These are phyloP conservation scores for Cordylochernes scorpioides DNA, from an alignment of 2,888 invertebrate genomes.

Conservation along the genomic window DNA sequence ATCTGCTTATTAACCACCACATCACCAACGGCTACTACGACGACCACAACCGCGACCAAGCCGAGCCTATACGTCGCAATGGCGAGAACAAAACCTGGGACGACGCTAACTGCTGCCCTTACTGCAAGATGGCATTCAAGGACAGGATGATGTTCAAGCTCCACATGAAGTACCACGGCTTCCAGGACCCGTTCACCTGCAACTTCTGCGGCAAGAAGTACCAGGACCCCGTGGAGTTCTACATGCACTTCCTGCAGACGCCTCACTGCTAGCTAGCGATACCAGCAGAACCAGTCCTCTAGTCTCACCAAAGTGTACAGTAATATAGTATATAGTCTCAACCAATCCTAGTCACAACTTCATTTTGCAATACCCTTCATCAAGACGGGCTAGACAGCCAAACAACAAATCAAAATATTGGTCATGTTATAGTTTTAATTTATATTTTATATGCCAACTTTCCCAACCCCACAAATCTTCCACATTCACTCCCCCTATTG, in stretches of 20 bases:
- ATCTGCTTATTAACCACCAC: not conserved
- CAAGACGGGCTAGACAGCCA: too few species aligned
- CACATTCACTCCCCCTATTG: too few species aligned
- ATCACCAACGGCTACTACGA: constrained; percentile 5
- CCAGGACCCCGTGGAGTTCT: constrained; percentile 57
- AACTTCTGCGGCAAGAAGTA: constrained; percentile 74
- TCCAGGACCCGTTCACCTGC: constrained; percentile 72
- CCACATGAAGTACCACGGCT: constrained; percentile 91
- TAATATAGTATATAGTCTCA: too few species aligned
- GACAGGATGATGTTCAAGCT: constrained; percentile 69
- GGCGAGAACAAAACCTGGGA: constrained; percentile 3
- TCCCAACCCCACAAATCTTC: too few species aligned
- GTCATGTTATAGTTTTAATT: too few species aligned
- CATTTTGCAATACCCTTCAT: too few species aligned
- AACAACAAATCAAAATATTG: too few species aligned
- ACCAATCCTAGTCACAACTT: too few species aligned
- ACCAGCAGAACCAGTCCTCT: too few species aligned
- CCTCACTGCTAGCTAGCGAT: too few species aligned
- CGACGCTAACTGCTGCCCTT: constrained; percentile 31
- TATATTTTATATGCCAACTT: too few species aligned
- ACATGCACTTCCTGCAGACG: constrained; percentile 47
- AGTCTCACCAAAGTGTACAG: too few species aligned
- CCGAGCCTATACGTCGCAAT: not conserved
- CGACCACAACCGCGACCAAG: constrained; percentile 6
- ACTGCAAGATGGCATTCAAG: constrained; percentile 65